Base-by-base conservation (phyloP, 2,797 vertebrate genomes). In the Typhlichthys subterraneus region DNA sequence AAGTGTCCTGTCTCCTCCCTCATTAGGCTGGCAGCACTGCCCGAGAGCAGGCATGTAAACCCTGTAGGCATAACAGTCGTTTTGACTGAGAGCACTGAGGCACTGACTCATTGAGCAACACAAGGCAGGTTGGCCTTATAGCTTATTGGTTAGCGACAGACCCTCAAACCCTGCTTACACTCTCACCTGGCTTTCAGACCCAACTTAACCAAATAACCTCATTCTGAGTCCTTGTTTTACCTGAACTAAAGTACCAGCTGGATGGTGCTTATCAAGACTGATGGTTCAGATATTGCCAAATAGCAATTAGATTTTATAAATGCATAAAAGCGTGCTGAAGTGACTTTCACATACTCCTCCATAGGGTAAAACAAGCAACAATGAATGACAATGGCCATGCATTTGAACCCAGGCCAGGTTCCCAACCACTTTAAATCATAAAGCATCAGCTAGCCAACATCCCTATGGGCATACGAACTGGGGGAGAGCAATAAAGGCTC, bases 11-110 rank as follows among this genome's bases (percentile, higher is more conserved):
- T 53, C 45, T 62, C 64, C 49, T 33, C 60, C 31, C 65, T 55
- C n/a, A 0, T 63, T 46, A 57, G 53, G 13, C 76, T 81, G 79
- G 79, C 75, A 81, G 69, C 61, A 19, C 46, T 67, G 75, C 67
- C 87, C 59, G 48, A 69, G 72, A 72, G 56, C 61, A 73, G 79
- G 69, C 80, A 77, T 82, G 79, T 81, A 80, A 87, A 88, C 82
- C 87, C 75, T 79, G 76, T 70, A 66, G 72, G 59, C 69, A 74
- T 73, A 72, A 82, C 82, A 82, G 72, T 86, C 90, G 87, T 92
- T 92, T 90, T 91, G 89, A 91, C 91, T 89, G 87, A 77, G 82
- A 83, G 85, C 85, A 86, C 57, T 89, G 87, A 83, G 80, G 85
- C 87, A 79, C 82, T 76, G 82, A 70, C 69, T 86, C 75, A 85